A percentile compares a stretch with the other conserved stretches of the same genome.
Conservation (phyloP, 1,140 invertebrate genomes). For the Euura lappo region DNA sequence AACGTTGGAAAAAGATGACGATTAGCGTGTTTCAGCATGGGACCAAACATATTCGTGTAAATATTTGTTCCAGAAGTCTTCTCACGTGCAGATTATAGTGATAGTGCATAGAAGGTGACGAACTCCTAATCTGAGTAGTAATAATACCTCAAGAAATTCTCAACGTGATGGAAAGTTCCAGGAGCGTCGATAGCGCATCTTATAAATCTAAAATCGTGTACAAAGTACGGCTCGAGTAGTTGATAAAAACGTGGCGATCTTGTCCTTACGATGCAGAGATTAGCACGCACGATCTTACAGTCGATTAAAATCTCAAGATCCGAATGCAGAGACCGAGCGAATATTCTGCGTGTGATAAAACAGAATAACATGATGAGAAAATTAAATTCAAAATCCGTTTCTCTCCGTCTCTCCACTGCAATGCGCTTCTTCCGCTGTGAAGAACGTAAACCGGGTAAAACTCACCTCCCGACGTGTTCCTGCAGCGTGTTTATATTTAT, state of each 20-base stretch:
- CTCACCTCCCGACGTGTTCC: conserved; percentile 49
- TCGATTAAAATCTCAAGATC: conserved; percentile 58
- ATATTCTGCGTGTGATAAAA: conserved; percentile 55
- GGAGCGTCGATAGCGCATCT: conserved; percentile 47
- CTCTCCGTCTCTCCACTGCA: too few species aligned
- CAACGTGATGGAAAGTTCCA: conserved; percentile 52
- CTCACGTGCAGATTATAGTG: too few species aligned
- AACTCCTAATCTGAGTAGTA: too few species aligned
- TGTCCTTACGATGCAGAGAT: conserved; percentile 54
- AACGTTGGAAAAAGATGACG: conserved; percentile 26
- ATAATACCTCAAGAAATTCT: conserved; percentile 52
- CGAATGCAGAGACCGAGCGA: conserved; percentile 53
- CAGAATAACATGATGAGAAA: neutral
- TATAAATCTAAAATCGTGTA: conserved; percentile 43
- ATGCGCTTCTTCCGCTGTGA: neutral
- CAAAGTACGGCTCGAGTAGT: conserved; percentile 47
- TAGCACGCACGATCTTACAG: conserved; percentile 50
- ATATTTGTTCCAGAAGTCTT: too few species aligned
- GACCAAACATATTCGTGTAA: too few species aligned
- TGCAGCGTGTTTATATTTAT: conserved; percentile 42
- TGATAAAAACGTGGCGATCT: conserved; percentile 56
- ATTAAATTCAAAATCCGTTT: neutral
- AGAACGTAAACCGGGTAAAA: too few species aligned
- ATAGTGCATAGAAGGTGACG: too few species aligned
- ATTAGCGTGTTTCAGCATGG: neutral